phyloP scores from a whole-genome alignment of 2,113 vertebrate genomes.

The Equus quagga region DNA sequence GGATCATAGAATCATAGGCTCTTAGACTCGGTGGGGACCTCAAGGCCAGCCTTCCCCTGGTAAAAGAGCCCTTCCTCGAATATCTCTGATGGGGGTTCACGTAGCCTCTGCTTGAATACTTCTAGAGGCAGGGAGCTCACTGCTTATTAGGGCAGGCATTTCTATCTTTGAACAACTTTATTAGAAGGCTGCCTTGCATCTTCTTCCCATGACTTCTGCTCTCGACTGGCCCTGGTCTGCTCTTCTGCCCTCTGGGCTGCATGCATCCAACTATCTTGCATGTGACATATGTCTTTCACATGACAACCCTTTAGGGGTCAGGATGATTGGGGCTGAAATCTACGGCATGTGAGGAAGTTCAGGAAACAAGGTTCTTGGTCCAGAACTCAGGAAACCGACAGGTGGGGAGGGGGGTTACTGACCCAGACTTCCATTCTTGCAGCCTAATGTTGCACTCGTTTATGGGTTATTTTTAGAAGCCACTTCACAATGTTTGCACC shows the following conservation, averaged over 20 bases:
- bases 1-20: not conserved
- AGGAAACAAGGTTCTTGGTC: not conserved
- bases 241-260: not conserved
- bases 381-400: not conserved
- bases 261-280: not conserved
- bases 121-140: not conserved
- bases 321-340: not conserved
- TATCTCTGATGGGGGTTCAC: not conserved
- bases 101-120: not conserved
- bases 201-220: not conserved
- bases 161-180: not conserved
- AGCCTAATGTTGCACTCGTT: not conserved
- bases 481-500: not conserved
- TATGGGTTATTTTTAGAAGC: not conserved
- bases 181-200: not conserved
- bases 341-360: not conserved
- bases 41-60: not conserved
- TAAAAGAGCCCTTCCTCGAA: not conserved
- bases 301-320: not conserved
- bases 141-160: not conserved
- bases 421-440: not conserved
- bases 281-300: not conserved
- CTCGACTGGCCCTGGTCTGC: not conserved
- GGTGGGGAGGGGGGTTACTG: too few species aligned
- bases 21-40: too few species aligned